phyloP scores from a whole-genome alignment of 2,113 vertebrate genomes.

The Megaceryle torquata region DNA sequence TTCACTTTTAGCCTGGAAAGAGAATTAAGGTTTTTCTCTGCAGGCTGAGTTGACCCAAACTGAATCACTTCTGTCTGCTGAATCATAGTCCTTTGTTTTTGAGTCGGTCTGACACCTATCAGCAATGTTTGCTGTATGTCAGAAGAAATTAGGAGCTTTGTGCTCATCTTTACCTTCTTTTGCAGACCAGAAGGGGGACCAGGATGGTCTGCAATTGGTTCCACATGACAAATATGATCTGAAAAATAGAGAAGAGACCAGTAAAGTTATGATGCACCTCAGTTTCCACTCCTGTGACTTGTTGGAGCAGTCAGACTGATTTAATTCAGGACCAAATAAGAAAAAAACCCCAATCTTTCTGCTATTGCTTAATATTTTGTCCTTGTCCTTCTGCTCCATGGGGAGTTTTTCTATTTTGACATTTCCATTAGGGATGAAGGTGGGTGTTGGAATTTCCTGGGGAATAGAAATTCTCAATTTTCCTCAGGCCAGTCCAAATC shows the following conservation, averaged over 20 bases:
- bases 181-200: background rate
- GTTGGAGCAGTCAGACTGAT: background rate
- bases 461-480: background rate
- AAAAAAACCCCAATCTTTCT: background rate
- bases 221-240: fast-evolving
- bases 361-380: background rate
- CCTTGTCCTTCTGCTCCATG: background rate
- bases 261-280: background rate
- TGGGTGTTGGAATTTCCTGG: background rate
- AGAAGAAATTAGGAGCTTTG: background rate
- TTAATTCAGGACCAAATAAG: background rate
- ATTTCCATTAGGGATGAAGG: background rate
- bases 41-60: background rate
- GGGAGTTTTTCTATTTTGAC: background rate
- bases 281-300: background rate
- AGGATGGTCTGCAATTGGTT: background rate
- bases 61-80: background rate
- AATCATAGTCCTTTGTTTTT: background rate
- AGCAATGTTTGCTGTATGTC: background rate
- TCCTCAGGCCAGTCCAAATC: background rate
- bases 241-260: background rate
- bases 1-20: background rate
- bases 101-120: background rate
- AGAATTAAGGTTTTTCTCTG: background rate
- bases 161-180: background rate